Conservation (phyloP, 2,113 vertebrate genomes). For the Spea bombifrons region DNA sequence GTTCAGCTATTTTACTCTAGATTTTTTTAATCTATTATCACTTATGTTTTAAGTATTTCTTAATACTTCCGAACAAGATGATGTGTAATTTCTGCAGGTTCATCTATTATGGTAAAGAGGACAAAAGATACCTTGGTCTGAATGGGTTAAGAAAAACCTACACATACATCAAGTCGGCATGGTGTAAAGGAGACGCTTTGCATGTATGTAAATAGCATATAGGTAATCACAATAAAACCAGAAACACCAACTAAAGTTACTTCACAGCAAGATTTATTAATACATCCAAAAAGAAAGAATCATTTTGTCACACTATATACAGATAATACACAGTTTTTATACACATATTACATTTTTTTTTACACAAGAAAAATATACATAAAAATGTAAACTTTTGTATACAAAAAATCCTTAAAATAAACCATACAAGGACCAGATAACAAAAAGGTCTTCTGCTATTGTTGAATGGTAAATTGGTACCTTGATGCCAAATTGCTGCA, state of each 20-base stretch:
- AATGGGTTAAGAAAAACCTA: no score
- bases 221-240: not conserved
- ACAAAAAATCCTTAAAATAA: slow-evolving; percentile 99
- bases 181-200: no score
- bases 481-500: slow-evolving; percentile 78
- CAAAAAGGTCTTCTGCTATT: slow-evolving; percentile 84
- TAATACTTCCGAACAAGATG: no score
- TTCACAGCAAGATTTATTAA: slow-evolving; percentile 99
- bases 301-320: slow-evolving; percentile 99
- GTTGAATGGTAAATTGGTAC: slow-evolving; percentile 77
- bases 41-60: no score
- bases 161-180: no score
- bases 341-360: slow-evolving; percentile 98
- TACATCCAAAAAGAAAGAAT: slow-evolving; percentile 99
- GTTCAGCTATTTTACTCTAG: no score
- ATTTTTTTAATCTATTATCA: no score
- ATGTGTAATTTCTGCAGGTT: no score
- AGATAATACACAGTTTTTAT: slow-evolving; percentile 99
- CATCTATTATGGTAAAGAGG: no score
- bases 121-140: no score
- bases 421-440: slow-evolving; percentile 99
- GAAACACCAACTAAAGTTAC: slow-evolving; percentile 60
- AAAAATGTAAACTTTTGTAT: slow-evolving; percentile 99
- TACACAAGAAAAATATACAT: slow-evolving; percentile 99
- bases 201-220: no score